A percentile compares a stretch with the other conserved stretches of the same genome.
These are phyloP conservation scores for Laticauda laticaudata DNA, from an alignment of 2,113 vertebrate species.

Conservation along the genomic window DNA sequence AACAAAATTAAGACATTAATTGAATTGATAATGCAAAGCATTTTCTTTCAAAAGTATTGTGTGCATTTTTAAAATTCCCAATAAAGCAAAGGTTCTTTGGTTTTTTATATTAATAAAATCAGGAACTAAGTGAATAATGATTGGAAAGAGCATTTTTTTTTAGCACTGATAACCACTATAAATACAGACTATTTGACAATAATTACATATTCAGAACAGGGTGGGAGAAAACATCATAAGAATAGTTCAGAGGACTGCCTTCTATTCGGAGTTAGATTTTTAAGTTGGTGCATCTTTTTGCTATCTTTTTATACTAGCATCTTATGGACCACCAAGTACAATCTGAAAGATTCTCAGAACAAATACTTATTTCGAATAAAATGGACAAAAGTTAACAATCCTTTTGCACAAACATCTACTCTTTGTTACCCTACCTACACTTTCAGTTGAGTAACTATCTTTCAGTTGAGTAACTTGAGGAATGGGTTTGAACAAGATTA, in stretches of 20 bases:
- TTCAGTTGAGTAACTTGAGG: not conserved
- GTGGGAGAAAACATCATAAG: not conserved
- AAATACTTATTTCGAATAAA: not conserved
- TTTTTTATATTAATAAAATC: not conserved
- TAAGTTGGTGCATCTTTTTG: not conserved
- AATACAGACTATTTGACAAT: not conserved
- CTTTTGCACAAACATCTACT: not conserved
- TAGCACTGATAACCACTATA: not conserved
- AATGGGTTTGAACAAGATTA: not conserved
- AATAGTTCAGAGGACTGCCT: not conserved
- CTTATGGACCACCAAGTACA: not conserved
- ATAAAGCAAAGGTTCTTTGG: not conserved
- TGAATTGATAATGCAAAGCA: not conserved
- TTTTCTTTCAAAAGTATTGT: not conserved
- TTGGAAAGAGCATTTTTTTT: not conserved
- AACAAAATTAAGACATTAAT: not conserved
- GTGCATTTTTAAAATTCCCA: not conserved
- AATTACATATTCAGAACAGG: not conserved
- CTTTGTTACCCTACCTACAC: not conserved
- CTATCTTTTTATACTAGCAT: not conserved
- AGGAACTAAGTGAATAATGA: not conserved
- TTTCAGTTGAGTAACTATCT: not conserved
- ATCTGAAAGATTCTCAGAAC: not conserved
- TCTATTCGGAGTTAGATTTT: not conserved
- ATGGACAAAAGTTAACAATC: not conserved